Conservation (phyloP, 2,888 invertebrate genomes). For the Clivina fossor region DNA sequence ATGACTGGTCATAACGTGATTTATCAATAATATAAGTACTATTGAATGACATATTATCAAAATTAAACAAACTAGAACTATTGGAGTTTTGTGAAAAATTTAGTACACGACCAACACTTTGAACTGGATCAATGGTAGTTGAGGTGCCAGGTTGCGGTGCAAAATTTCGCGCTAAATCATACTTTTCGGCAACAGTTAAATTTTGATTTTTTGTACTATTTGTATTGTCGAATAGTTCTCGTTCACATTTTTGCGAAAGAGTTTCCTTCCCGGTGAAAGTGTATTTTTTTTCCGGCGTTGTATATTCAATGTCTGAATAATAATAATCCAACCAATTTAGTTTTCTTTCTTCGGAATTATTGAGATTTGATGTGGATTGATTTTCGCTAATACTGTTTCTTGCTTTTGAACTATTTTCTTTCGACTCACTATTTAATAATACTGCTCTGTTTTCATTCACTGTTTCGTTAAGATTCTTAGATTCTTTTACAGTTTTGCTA, state of each 20-base stretch:
- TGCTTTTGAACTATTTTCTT: too few species aligned
- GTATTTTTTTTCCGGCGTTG: conserved; percentile 5
- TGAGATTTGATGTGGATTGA: too few species aligned
- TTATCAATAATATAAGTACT: background rate
- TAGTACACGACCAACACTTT: too few species aligned
- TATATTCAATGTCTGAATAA: background rate
- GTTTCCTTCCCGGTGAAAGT: too few species aligned
- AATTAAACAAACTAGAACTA: background rate
- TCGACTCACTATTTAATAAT: too few species aligned
- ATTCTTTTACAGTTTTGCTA: too few species aligned
- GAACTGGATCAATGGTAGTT: background rate
- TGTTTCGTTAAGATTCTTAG: too few species aligned
- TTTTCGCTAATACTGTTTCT: too few species aligned
- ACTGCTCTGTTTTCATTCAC: too few species aligned
- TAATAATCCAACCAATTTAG: too few species aligned
- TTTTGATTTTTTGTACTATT: conserved; percentile 15
- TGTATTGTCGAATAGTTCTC: conserved; percentile 5
- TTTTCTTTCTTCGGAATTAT: too few species aligned
- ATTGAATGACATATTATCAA: background rate
- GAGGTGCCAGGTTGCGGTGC: conserved; percentile 30
- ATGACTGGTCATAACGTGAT: background rate
- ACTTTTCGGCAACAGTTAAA: conserved; percentile 20
- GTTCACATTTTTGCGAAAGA: conserved; percentile 11
- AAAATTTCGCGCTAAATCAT: conserved; percentile 30
- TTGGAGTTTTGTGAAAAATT: background rate